Evolutionary conservation across 2,113 vertebrate species (phyloP), one percentile per base, ranked within the genome.

Genomic region (Vombatus ursinus): DNA sequence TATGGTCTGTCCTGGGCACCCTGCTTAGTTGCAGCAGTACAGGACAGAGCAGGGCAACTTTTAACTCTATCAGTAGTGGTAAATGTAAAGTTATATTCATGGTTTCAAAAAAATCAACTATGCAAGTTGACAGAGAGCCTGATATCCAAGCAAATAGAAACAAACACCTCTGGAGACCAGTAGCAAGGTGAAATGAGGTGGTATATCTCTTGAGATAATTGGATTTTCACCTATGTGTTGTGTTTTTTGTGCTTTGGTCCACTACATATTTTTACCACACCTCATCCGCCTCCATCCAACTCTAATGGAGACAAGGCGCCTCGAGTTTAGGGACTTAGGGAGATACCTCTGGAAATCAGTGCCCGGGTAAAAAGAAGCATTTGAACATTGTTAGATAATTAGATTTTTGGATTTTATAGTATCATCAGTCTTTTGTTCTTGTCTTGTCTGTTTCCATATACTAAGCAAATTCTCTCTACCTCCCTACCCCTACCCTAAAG

Each of bases 401-500:
- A 84, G n/a, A 23, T 84, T 44, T 84, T 84, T 84, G 37, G 5
- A 84, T 44, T 84, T 44, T 84, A 84, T 44, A 84, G 16, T 8
- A 44, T 84, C 28, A 44, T 14, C 68, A 44, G 14, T 44, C 5
- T 84, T 44, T 84, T 44, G n/a, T 44, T 44, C 7, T 44, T 84
- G 61, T n/a, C 14, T 77, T 77, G 16, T 84, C 37, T 84, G n/a
- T 84, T 84, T 44, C 16, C 5, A 84, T 84, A 44, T 84, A 19
- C n/a, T 8, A 84, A 44, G 16, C 44, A 84, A 44, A 84, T 84
- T 44, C 19, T 16, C 19, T 23, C 19, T 6, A 84, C 16, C 7
- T 37, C 7, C 0, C 0, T 2, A 84, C 2, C 19, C 7, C 7
- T 44, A 8, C 2, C 19, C n/a, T 84, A n/a, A 44, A 84, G n/a